Percentiles rank a stretch among this genome's conserved stretches.
These are phyloP conservation scores for Chloroceryle aenea DNA, from an alignment of 2,113 vertebrate species.

Conservation along the genomic window DNA sequence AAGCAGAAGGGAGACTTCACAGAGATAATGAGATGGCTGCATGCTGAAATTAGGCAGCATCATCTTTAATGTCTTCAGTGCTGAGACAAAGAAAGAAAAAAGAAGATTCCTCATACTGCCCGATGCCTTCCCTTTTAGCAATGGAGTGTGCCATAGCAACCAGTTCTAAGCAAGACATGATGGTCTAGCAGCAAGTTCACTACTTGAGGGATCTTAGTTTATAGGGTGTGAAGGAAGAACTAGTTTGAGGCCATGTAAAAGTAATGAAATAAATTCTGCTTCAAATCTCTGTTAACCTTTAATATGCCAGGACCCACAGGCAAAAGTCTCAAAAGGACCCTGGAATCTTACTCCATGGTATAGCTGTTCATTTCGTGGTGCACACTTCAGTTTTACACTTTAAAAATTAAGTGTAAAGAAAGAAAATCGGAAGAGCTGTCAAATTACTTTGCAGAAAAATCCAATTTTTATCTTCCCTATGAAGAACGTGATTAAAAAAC, in stretches of 20 bases:
- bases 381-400: neutral
- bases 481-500: neutral
- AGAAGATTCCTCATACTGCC: neutral
- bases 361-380: neutral
- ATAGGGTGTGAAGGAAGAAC: neutral
- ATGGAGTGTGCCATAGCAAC: neutral
- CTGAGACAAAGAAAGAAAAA: neutral
- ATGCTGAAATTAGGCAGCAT: neutral
- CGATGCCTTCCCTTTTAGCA: neutral
- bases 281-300: neutral
- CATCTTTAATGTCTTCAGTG: neutral
- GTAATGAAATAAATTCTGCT: neutral
- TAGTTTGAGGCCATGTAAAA: neutral
- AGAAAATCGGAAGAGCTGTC: neutral
- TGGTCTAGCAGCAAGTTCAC: neutral
- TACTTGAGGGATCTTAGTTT: neutral
- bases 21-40: conserved; percentile 9
- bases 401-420: neutral
- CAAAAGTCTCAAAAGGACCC: neutral
- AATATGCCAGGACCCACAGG: neutral
- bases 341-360: neutral
- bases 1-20: conserved; percentile 20
- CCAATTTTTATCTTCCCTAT: neutral
- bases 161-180: neutral
- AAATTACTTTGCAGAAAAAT: neutral